Evolutionary conservation across 1,140 invertebrate species (phyloP).

Genomic region (Ectropis grisescens): DNA sequence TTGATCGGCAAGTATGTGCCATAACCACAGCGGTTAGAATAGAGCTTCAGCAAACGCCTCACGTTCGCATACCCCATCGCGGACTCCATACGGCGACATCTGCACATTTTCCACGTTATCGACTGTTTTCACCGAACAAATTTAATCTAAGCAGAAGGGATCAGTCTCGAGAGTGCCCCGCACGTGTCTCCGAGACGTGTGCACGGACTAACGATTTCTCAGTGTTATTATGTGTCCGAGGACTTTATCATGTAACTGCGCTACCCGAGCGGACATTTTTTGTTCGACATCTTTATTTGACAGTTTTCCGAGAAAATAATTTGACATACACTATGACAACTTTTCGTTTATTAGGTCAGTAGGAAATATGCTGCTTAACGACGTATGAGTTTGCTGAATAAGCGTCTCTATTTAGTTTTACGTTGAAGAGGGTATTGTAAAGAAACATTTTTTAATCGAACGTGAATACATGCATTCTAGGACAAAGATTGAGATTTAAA

Average conservation of each 20-base stretch:
- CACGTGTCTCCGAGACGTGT: conserved; percentile 49
- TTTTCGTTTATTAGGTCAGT: no score
- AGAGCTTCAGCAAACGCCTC: conserved; percentile 48
- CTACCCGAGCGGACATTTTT: conserved; percentile 24
- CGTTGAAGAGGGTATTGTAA: no score
- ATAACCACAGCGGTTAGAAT: neutral
- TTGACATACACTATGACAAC: no score
- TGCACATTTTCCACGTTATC: conserved; percentile 59
- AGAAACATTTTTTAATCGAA: no score
- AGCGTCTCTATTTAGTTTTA: no score
- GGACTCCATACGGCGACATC: conserved; percentile 56
- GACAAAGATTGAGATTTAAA: no score
- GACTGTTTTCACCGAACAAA: conserved; percentile 63
- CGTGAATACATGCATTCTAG: no score
- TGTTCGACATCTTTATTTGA: no score
- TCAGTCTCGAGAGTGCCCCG: conserved; percentile 58
- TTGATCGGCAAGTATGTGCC: no score
- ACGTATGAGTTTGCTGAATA: no score
- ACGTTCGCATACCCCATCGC: conserved; percentile 46
- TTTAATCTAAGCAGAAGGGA: conserved; percentile 65
- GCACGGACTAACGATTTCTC: conserved; percentile 54
- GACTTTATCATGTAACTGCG: conserved; percentile 34
- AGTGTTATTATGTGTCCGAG: conserved; percentile 47
- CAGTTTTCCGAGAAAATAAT: no score
- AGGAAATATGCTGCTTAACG: no score